phyloP scores from a whole-genome alignment of 2,113 vertebrate genomes.

The Brevimyrus niger region DNA sequence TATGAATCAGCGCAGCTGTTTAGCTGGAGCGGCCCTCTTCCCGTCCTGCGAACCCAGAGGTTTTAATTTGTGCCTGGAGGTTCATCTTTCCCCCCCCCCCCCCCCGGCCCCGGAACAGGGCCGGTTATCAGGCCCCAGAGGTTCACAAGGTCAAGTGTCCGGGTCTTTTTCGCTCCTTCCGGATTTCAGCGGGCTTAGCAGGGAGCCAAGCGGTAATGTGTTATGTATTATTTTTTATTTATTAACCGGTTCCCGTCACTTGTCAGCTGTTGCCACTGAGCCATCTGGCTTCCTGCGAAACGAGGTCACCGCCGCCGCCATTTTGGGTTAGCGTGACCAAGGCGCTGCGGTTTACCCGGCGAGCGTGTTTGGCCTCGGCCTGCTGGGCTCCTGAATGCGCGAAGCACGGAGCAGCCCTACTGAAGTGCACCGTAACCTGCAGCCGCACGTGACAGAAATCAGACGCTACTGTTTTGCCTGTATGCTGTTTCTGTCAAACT shows the following conservation, averaged over 20 bases:
- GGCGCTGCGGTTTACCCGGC: neutral
- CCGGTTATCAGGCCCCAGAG: neutral
- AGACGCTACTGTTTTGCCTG: neutral
- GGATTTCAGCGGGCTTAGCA: neutral
- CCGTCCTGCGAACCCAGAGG: neutral
- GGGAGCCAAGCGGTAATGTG: neutral
- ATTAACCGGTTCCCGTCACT: neutral
- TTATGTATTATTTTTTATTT: slow-evolving; percentile 1
- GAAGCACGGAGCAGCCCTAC: neutral
- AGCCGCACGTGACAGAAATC: neutral
- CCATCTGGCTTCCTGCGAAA: neutral
- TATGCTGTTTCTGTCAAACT: neutral
- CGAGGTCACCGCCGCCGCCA: neutral
- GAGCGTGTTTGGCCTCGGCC: neutral
- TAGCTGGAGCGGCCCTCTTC: neutral
- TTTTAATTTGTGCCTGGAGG: neutral
- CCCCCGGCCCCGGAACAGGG: neutral
- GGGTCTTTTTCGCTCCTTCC: neutral
- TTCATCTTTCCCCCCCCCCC: neutral
- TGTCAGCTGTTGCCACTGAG: neutral
- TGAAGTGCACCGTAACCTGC: neutral
- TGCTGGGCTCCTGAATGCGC: neutral
- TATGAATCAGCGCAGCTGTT: neutral
- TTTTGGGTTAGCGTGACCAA: neutral
- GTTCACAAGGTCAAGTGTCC: neutral